Evolutionary conservation across 2,888 invertebrate genomes (phyloP).

Genomic region (Drosophila melanosoma): DNA sequence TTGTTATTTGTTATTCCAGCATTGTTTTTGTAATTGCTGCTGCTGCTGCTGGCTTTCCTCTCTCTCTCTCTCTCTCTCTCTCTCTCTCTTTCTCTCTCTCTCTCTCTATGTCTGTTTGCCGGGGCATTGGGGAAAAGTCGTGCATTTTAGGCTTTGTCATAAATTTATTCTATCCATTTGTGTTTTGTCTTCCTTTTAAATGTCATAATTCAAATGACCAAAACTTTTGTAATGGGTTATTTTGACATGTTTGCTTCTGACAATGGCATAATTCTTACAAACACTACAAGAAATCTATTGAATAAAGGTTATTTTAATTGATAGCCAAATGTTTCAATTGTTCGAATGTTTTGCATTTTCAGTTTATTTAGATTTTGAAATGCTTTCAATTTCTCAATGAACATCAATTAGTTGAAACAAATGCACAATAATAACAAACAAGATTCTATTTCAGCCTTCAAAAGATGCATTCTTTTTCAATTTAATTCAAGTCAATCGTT

Average conservation of each 20-base stretch:
- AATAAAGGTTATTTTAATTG: slow-evolving; percentile 4
- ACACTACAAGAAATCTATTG: slow-evolving; percentile 10
- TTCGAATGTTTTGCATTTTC: neutral
- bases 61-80: neutral
- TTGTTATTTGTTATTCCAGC: slow-evolving; percentile 32
- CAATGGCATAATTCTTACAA: slow-evolving; percentile 16
- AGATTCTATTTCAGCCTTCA: too few relatives aligned
- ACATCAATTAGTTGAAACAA: neutral
- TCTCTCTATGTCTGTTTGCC: slow-evolving; percentile 21
- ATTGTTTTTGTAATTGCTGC: slow-evolving; percentile 18
- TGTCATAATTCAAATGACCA: slow-evolving; percentile 56
- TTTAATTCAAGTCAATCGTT: neutral
- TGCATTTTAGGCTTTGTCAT: slow-evolving; percentile 56
- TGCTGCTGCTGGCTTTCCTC: slow-evolving; percentile 28
- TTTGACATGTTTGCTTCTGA: slow-evolving; percentile 35
- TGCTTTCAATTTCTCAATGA: neutral
- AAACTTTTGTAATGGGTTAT: slow-evolving; percentile 31
- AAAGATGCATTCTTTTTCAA: neutral
- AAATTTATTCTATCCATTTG: slow-evolving; percentile 28
- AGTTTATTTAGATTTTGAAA: neutral
- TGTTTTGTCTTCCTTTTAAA: slow-evolving; percentile 45
- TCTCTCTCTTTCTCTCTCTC: too few relatives aligned
- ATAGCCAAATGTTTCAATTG: neutral
- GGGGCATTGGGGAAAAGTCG: slow-evolving; percentile 58
- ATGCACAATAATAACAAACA: neutral